Evolutionary conservation across 2,797 vertebrate species (phyloP).

Genomic region (Allobates femoralis): DNA sequence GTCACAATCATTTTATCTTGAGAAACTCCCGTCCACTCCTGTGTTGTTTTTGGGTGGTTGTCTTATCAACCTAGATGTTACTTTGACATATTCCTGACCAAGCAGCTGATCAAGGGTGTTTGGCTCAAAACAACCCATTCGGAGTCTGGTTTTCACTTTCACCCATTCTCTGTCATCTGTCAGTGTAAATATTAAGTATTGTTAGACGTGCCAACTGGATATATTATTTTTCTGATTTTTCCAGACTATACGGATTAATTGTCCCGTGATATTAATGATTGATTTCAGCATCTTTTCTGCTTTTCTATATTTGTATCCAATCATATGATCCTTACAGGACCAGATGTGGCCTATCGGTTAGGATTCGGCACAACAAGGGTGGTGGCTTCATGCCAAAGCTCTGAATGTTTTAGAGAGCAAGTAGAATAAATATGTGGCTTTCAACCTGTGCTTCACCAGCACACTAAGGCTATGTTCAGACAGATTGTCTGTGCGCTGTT

Average conservation of each 20-base stretch:
- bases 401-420: neutral
- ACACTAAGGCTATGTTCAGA: no score
- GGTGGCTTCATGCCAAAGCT: neutral
- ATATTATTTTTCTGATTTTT: neutral
- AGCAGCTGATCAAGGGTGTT: slow-evolving; percentile 1
- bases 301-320: neutral
- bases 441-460: neutral
- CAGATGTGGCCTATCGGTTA: neutral
- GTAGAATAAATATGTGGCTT: neutral
- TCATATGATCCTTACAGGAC: neutral
- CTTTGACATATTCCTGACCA: slow-evolving; percentile 24
- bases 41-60: slow-evolving; percentile 9
- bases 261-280: neutral
- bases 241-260: neutral
- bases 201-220: neutral
- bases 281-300: neutral
- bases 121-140: neutral
- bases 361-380: neutral
- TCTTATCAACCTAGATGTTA: neutral
- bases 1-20: slow-evolving; percentile 26
- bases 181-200: neutral
- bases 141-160: slow-evolving; percentile 10
- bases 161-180: neutral
- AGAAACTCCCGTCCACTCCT: slow-evolving; percentile 21
- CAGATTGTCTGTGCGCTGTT: no score